Evolutionary conservation across 2,113 vertebrate genomes (phyloP).

Genomic region (Neoarius graeffei): DNA sequence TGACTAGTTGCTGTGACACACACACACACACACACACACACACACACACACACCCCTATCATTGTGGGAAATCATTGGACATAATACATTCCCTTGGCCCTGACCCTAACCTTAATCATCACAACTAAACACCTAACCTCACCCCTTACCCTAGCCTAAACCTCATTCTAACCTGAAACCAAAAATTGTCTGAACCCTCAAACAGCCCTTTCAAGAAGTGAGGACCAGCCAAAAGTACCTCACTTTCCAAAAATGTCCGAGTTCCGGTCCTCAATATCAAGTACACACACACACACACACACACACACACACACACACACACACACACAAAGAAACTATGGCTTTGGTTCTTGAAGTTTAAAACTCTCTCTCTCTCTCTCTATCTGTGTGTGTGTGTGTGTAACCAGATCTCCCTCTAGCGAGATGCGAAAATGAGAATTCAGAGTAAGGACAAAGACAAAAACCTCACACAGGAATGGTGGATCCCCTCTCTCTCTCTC

Average conservation of each 20-base stretch:
- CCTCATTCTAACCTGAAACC: too few species aligned
- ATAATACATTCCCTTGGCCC: too few species aligned
- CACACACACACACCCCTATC: too few species aligned
- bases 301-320: neutral
- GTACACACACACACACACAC: neutral
- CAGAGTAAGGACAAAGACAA: neutral
- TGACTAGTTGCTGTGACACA: neutral
- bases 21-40: neutral
- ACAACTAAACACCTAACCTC: too few species aligned
- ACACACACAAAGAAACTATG: neutral
- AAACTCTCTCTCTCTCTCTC: neutral
- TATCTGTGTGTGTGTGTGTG: neutral
- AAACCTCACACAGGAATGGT: neutral
- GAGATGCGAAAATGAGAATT: neutral
- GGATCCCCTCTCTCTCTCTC: neutral
- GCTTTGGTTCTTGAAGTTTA: neutral
- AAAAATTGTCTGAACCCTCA: too few species aligned
- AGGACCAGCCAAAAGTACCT: too few species aligned
- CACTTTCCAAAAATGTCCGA: too few species aligned
- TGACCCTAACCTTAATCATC: too few species aligned
- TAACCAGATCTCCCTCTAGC: neutral
- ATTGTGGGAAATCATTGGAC: too few species aligned
- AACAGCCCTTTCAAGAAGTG: too few species aligned
- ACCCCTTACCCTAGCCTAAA: too few species aligned
- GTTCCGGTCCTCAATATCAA: too few species aligned